phyloP scores from a whole-genome alignment of 2,113 vertebrate species.

The Oryzias melastigma region DNA sequence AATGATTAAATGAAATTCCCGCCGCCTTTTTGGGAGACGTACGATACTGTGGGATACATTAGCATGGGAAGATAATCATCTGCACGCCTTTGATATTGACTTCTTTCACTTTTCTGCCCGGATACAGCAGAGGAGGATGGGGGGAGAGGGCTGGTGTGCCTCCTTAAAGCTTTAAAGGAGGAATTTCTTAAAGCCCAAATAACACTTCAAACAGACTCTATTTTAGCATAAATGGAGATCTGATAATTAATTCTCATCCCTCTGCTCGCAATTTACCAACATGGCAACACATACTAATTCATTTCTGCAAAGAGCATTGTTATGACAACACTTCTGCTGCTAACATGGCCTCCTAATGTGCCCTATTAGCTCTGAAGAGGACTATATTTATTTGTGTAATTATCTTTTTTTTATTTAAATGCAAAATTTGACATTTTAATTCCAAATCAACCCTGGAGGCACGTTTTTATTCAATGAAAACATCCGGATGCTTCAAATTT shows the following conservation, averaged over 20 bases:
- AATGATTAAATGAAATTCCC: constrained; percentile 38
- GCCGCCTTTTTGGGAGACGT: constrained; percentile 34
- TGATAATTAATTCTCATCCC: constrained; percentile 1
- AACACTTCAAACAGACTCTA: constrained; percentile 13
- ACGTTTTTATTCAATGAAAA: too few relatives aligned
- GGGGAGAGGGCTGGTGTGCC: constrained; percentile 22
- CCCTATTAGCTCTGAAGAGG: too few relatives aligned
- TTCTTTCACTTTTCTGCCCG: constrained; percentile 51
- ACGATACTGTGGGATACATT: constrained; percentile 38
- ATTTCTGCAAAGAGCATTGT: too few relatives aligned
- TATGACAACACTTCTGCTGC: too few relatives aligned
- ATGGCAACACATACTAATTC: too few relatives aligned
- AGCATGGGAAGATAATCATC: constrained; percentile 47
- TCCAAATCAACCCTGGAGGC: too few relatives aligned
- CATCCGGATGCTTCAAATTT: too few relatives aligned
- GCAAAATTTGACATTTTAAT: too few relatives aligned
- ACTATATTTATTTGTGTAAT: too few relatives aligned
- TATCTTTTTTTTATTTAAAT: too few relatives aligned
- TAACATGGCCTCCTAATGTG: too few relatives aligned
- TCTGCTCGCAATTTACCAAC: not conserved
- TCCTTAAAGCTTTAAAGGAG: constrained; percentile 19
- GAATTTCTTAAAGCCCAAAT: constrained; percentile 18
- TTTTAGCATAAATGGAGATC: not conserved
- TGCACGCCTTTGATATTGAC: constrained; percentile 23
- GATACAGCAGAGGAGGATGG: constrained; percentile 42